A percentile compares a stretch with the other conserved stretches of the same genome.
Conservation (phyloP, 2,888 invertebrate species). For the Metalampra italica region DNA sequence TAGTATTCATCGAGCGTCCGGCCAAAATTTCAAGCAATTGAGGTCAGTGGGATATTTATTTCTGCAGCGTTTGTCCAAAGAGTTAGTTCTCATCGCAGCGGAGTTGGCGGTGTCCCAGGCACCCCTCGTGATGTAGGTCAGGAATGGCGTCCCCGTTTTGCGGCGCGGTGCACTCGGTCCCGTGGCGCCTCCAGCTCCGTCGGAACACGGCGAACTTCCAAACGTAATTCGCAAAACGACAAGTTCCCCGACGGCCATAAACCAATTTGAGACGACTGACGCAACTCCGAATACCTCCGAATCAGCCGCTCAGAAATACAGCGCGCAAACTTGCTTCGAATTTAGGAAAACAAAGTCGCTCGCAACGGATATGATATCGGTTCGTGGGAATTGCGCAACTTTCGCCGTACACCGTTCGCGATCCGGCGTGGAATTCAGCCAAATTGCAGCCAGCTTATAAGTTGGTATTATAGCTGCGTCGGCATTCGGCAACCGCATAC, state of each 20-base stretch:
- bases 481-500: constrained; percentile 6
- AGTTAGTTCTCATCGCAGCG: constrained; percentile 25
- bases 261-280: constrained; percentile 40
- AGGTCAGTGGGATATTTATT: constrained; percentile 20
- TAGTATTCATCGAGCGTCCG: not conserved
- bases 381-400: constrained; percentile 7
- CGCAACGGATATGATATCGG: constrained; percentile 1
- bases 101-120: constrained; percentile 64
- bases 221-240: constrained; percentile 31
- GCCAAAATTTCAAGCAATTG: not conserved
- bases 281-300: constrained; percentile 21
- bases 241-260: constrained; percentile 26
- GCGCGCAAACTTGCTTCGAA: constrained; percentile 1
- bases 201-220: constrained; percentile 13
- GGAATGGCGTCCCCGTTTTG: constrained; percentile 54
- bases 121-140: constrained; percentile 66
- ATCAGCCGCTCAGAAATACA: constrained; percentile 4
- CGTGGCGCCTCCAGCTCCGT: constrained; percentile 18
- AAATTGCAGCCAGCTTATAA: constrained; percentile 15
- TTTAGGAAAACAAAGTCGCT: constrained; percentile 11
- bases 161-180: constrained; percentile 31
- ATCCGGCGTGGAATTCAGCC: constrained; percentile 23
- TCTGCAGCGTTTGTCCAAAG: constrained; percentile 25
- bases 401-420: constrained; percentile 5
- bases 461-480: not conserved